These are phyloP conservation scores for Athrips mouffetella DNA, from an alignment of 2,888 invertebrate genomes.

Conservation along the genomic window DNA sequence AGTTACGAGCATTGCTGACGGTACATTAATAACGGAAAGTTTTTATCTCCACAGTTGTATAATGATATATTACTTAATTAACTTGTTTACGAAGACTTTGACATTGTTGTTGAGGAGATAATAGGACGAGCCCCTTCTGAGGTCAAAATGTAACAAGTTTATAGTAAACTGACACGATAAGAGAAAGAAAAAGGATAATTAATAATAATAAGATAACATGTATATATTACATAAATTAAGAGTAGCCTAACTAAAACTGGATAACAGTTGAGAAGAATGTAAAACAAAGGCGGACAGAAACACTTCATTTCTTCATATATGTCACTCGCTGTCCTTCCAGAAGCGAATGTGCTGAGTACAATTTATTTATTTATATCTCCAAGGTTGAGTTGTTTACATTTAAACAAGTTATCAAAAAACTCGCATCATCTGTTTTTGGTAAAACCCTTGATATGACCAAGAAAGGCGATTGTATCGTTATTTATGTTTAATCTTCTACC, in stretches of 20 bases:
- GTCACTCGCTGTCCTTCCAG: too few species aligned
- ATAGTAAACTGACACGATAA: background rate
- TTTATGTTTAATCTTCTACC: background rate
- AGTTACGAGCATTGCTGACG: too few species aligned
- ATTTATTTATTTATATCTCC: too few species aligned
- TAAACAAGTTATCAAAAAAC: background rate
- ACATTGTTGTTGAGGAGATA: background rate
- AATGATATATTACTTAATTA: background rate
- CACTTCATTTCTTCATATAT: too few species aligned
- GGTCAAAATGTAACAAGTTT: background rate
- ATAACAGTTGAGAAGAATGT: too few species aligned
- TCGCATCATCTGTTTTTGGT: background rate
- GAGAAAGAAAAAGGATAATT: too few species aligned
- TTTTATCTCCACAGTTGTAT: constrained; percentile 10
- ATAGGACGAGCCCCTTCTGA: constrained; percentile 1
- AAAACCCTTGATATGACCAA: background rate
- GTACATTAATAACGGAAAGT: constrained; percentile 14
- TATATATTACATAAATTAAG: too few species aligned
- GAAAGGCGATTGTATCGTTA: background rate
- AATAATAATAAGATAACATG: too few species aligned
- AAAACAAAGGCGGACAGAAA: too few species aligned
- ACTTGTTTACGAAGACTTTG: constrained; percentile 15
- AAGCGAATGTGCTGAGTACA: too few species aligned
- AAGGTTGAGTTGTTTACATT: too few species aligned
- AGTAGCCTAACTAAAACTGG: too few species aligned